phyloP scores from a whole-genome alignment of 1,140 invertebrate species.

The Aphaenogaster floridana region DNA sequence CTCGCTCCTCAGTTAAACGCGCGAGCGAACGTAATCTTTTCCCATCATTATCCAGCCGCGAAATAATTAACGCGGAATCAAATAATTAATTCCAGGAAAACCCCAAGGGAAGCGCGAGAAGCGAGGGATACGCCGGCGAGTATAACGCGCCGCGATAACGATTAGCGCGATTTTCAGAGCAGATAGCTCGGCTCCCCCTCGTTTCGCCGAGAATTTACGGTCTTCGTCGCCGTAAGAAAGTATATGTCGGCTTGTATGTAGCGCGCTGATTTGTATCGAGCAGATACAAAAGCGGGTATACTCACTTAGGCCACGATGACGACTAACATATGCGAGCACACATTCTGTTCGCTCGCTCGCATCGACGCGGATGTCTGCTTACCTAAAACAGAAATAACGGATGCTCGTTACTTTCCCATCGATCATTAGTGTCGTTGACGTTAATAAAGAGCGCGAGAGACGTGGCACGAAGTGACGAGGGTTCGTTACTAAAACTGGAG shows the following conservation, averaged over 20 bases:
- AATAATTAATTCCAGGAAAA: constrained; percentile 61
- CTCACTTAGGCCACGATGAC: constrained; percentile 44
- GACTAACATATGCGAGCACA: constrained; percentile 1
- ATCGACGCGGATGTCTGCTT: constrained; percentile 73
- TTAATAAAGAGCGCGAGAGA: constrained; percentile 59
- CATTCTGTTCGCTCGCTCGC: constrained; percentile 10
- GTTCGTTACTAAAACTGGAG: constrained; percentile 61
- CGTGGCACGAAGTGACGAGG: constrained; percentile 50
- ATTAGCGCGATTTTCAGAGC: constrained; percentile 35
- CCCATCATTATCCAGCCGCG: constrained; percentile 51
- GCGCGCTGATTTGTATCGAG: constrained; percentile 45
- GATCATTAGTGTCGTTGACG: constrained; percentile 52
- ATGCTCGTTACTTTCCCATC: constrained; percentile 49
- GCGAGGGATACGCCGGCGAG: constrained; percentile 20
- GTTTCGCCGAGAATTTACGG: constrained; percentile 26
- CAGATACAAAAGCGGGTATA: constrained; percentile 45
- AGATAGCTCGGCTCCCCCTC: constrained; percentile 20
- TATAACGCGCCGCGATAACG: constrained; percentile 40
- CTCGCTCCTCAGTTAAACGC: constrained; percentile 2
- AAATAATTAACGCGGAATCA: constrained; percentile 63
- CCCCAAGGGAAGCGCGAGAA: constrained; percentile 29
- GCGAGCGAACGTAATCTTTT: constrained; percentile 30
- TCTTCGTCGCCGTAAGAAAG: constrained; percentile 15
- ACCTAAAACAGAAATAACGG: constrained; percentile 83
- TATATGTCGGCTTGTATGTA: constrained; percentile 32